Conservation (phyloP, 2,113 vertebrate genomes). For the Orientallactaga bullata region DNA sequence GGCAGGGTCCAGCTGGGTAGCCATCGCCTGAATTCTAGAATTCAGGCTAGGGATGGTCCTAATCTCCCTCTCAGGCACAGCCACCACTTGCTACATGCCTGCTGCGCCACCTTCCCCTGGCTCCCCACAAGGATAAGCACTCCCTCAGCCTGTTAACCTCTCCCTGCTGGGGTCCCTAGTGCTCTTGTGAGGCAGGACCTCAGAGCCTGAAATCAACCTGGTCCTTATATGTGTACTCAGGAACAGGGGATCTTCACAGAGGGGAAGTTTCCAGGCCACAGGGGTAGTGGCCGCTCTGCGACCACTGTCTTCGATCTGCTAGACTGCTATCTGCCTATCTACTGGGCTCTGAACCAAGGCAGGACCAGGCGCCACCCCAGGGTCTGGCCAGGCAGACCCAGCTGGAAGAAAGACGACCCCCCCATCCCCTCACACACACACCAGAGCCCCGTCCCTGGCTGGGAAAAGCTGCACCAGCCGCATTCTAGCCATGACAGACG, state of each 20-base stretch:
- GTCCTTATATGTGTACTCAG: background rate
- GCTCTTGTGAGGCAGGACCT: fast-evolving
- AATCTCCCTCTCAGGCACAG: fast-evolving
- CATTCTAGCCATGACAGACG: background rate
- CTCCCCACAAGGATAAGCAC: background rate
- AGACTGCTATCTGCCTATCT: background rate
- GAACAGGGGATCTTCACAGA: fast-evolving
- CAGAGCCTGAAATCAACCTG: background rate
- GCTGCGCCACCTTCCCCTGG: background rate
- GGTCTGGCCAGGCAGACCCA: background rate
- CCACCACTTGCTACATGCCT: too few species aligned
- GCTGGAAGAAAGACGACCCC: background rate
- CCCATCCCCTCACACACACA: background rate
- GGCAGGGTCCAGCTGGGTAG: fast-evolving
- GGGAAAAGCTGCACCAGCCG: background rate
- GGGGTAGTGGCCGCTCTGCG: background rate
- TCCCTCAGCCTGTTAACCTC: background rate
- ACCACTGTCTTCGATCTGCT: background rate
- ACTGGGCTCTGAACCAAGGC: background rate
- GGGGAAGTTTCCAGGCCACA: background rate
- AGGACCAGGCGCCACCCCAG: background rate
- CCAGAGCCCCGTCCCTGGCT: background rate
- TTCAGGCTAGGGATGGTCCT: background rate
- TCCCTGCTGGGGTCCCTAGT: fast-evolving
- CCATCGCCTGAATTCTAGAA: fast-evolving